phyloP scores from a whole-genome alignment of 2,797 vertebrate genomes.

The Buceros bicornis region DNA sequence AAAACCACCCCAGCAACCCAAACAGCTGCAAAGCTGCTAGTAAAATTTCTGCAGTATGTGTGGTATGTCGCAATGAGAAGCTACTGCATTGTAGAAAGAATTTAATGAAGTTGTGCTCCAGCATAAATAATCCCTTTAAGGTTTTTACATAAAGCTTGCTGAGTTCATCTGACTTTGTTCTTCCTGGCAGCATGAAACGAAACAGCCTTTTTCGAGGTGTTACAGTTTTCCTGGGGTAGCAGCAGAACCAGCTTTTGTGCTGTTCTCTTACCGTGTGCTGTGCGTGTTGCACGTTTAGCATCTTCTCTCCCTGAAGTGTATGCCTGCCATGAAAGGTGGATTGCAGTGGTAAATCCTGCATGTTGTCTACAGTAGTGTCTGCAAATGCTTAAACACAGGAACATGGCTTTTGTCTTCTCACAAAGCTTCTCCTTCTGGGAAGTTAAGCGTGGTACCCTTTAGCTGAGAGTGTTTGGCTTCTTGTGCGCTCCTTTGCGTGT shows the following conservation, averaged over 20 bases:
- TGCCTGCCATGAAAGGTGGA: not conserved
- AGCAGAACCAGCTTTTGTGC: not conserved
- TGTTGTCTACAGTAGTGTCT: not conserved
- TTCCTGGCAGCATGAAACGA: not conserved
- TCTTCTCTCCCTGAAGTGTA: not conserved
- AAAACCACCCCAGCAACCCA: not conserved
- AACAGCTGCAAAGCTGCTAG: not conserved
- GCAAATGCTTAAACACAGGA: not conserved
- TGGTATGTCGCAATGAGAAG: not conserved
- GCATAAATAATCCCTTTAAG: constrained; percentile 20
- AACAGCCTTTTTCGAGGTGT: not conserved
- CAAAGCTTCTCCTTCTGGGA: not conserved
- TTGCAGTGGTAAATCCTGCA: not conserved
- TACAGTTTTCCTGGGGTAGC: not conserved
- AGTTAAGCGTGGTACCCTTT: not conserved
- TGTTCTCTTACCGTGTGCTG: not conserved
- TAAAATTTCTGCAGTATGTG: not conserved
- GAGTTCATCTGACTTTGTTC: not conserved
- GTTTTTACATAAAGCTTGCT: not conserved
- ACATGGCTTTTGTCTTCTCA: not conserved
- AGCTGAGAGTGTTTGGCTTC: not conserved
- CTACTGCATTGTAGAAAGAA: constrained; percentile 8
- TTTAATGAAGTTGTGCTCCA: constrained; percentile 1
- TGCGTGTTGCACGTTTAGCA: not conserved
- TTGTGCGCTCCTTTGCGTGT: not conserved